phyloP scores from a whole-genome alignment of 2,797 vertebrate genomes.

The Limnodromus scolopaceus region DNA sequence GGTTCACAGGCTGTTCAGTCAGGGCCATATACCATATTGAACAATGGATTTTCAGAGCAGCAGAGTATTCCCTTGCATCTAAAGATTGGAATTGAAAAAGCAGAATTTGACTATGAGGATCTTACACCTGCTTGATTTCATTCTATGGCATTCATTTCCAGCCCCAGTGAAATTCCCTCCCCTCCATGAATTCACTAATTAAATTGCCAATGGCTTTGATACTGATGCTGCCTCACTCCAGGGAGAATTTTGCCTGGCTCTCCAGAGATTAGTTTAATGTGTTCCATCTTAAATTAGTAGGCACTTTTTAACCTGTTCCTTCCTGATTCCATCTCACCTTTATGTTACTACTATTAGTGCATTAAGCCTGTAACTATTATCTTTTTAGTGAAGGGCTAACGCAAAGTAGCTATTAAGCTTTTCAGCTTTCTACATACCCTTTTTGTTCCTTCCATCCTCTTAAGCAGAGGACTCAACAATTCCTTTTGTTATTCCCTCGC shows the following conservation, averaged over 20 bases:
- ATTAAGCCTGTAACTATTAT: constrained; percentile 46
- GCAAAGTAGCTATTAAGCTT: constrained; percentile 45
- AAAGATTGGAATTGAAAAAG: neutral
- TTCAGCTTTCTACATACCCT: constrained; percentile 1
- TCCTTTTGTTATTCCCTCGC: constrained; percentile 30
- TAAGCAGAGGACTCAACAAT: neutral
- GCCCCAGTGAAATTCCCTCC: constrained; percentile 10
- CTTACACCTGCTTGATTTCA: neutral
- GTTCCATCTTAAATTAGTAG: constrained; percentile 41
- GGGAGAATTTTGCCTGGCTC: constrained; percentile 43
- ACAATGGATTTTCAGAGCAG: neutral
- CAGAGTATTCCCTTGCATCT: neutral
- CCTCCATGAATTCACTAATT: constrained; percentile 48
- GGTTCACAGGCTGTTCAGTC: neutral
- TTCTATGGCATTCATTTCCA: constrained; percentile 15
- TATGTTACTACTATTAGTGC: constrained; percentile 4
- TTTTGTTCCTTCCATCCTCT: neutral
- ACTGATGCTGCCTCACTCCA: constrained; percentile 33
- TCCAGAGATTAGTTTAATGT: constrained; percentile 60
- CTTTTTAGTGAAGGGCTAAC: constrained; percentile 52
- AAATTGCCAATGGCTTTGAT: constrained; percentile 64
- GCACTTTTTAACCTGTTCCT: constrained; percentile 63
- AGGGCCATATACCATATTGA: neutral
- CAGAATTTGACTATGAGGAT: neutral
- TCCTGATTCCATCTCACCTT: constrained; percentile 56